phyloP scores from a whole-genome alignment of 2,888 invertebrate species.

The Flexamia atlantica region DNA sequence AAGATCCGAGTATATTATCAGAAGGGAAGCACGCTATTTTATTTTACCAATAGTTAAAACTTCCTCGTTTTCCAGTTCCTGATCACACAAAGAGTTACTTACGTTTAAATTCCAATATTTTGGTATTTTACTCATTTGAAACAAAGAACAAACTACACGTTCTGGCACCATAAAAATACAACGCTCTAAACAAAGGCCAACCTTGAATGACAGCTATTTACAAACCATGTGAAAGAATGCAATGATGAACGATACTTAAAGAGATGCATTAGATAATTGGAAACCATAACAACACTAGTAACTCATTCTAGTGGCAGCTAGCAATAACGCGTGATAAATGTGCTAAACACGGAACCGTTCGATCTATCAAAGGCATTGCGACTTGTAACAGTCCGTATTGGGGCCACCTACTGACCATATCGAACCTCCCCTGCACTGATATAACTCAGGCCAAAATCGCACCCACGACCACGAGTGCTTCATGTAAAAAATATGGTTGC shows the following conservation, averaged over 20 bases:
- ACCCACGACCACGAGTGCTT: too few species aligned
- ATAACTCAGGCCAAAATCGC: too few species aligned
- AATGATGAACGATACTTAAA: slow-evolving; percentile 16
- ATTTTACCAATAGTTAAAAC: too few species aligned
- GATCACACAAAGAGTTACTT: too few species aligned
- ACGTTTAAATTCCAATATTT: too few species aligned
- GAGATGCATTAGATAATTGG: slow-evolving; percentile 57
- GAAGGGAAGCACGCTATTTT: too few species aligned
- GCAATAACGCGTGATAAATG: slow-evolving; percentile 55
- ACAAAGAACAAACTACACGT: too few species aligned
- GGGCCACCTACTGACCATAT: slow-evolving; percentile 31
- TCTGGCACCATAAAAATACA: too few species aligned
- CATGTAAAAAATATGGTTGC: too few species aligned
- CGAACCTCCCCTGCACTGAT: background rate
- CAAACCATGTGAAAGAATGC: slow-evolving; percentile 15
- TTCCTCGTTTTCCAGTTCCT: too few species aligned
- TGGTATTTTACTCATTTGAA: too few species aligned
- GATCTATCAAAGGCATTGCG: slow-evolving; percentile 3
- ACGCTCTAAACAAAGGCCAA: background rate
- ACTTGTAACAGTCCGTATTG: slow-evolving; percentile 25
- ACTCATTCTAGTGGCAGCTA: slow-evolving; percentile 56
- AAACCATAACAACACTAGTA: slow-evolving; percentile 51
- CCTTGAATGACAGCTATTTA: slow-evolving; percentile 31
- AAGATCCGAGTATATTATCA: too few species aligned
- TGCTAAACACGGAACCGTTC: slow-evolving; percentile 42